phyloP scores from a whole-genome alignment of 1,140 invertebrate species.

The Drosophila pectinifera region DNA sequence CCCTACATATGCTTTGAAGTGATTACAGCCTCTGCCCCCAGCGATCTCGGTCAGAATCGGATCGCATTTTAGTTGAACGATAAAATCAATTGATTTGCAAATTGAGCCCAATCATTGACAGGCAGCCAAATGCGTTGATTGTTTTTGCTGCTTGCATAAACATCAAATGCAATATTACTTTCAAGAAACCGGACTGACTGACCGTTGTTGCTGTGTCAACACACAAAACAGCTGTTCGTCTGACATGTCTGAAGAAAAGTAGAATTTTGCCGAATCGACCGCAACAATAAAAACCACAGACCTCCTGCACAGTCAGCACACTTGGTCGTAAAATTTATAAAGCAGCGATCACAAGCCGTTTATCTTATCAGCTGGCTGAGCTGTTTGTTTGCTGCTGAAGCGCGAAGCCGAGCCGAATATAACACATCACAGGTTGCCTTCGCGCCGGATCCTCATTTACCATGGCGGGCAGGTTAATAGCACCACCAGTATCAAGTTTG shows the following conservation, averaged over 20 bases:
- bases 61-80: conserved; percentile 6
- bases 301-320: conserved; percentile 8
- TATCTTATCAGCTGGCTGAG: conserved; percentile 64
- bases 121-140: conserved; percentile 34
- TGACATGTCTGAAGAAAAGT: conserved; percentile 8
- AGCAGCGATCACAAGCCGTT: conserved; percentile 33
- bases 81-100: conserved; percentile 45
- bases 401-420: conserved; percentile 8
- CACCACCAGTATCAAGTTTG: neutral
- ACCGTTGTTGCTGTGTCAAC: conserved; percentile 16
- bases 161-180: conserved; percentile 16
- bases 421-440: conserved; percentile 2
- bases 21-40: conserved; percentile 16
- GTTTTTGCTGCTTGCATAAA: conserved; percentile 11
- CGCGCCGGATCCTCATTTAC: conserved; percentile 8
- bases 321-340: conserved; percentile 35
- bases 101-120: conserved; percentile 53
- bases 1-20: conserved; percentile 1
- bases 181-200: conserved; percentile 2
- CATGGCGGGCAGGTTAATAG: conserved; percentile 2
- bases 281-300: neutral
- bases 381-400: conserved; percentile 55
- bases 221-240: conserved; percentile 31
- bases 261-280: conserved; percentile 20
- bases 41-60: conserved; percentile 13